Evolutionary conservation across 35 echinoderm and acorn worm genomes (phyloP).

Genomic region (Hemicentrotus pulcherrimus): DNA sequence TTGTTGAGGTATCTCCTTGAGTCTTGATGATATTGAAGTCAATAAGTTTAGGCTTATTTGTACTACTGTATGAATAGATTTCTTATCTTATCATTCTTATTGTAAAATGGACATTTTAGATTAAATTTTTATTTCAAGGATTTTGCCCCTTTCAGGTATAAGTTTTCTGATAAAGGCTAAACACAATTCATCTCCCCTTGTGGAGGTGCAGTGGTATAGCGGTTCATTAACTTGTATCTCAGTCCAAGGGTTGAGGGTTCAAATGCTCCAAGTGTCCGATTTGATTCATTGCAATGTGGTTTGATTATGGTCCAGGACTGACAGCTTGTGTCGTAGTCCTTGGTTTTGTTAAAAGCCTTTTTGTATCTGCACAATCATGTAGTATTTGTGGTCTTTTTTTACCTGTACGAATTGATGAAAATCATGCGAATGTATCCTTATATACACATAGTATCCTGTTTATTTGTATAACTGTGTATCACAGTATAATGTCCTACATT

Average conservation of each 20-base stretch:
- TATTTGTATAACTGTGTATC: not conserved
- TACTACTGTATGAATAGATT: not conserved
- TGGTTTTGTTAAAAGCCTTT: not conserved
- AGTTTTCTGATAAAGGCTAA: too few species aligned
- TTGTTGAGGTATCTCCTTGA: not conserved
- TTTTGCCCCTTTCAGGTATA: too few species aligned
- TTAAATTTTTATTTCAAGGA: too few species aligned
- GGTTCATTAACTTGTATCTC: too few species aligned
- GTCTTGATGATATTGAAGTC: not conserved
- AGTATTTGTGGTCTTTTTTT: not conserved
- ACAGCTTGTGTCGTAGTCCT: not conserved
- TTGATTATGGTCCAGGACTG: not conserved
- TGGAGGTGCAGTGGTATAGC: too few species aligned
- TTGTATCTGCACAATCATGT: not conserved
- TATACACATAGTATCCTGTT: not conserved
- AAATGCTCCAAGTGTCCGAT: not conserved
- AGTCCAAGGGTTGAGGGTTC: too few species aligned
- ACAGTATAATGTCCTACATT: not conserved
- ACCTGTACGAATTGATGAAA: not conserved
- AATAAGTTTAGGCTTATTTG: not conserved
- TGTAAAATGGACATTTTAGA: too few species aligned
- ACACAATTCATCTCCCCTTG: too few species aligned
- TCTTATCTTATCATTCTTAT: not conserved
- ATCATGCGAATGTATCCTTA: not conserved
- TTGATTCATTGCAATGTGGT: not conserved